Evolutionary conservation across 2,888 invertebrate species (phyloP), one percentile per base, ranked within the genome.

Genomic region (Cephus sareptanus): DNA sequence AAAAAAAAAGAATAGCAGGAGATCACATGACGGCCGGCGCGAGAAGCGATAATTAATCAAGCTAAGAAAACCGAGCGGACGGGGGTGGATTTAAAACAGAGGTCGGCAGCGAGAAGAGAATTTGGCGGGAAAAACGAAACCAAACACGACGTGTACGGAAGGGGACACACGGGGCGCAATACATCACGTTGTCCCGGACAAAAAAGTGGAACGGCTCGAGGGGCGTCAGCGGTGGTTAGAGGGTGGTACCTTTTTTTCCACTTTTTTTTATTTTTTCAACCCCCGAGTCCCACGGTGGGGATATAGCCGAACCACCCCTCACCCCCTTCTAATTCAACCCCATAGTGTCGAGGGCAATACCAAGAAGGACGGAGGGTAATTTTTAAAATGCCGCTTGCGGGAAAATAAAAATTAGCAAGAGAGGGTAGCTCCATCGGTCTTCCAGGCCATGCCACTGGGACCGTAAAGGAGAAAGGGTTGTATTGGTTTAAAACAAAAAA

Each of bases 111-210:
- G 73, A 87, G 82, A 83, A 83, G 86, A 82, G 85, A 89, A 88
- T 90, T 89, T 89, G 89, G 90, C 90, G 91, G 89, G 90, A 89
- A 90, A 90, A 89, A 88, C 87, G 87, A 87, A 88, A 87, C 88
- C 86, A 87, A 89, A 90, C 86, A 88, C 85, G 83, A 76, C 30
- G 71, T n/a, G 74, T 76, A 84, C 83, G 85, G 84, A 83, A 84
- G 85, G 86, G 85, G 86, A 86, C 85, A 85, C 71, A 31, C 87
- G 84, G 85, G 84, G 82, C 81, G 88, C 88, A 83, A 90, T 90
- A 88, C 87, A 90, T 91, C 89, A 90, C 87, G 85, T 87, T 86
- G 88, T 87, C 87, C 85, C 85, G 79, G 84, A 80, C 75, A 80
- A 79, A 81, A 79, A 74, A 74, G 34, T 81, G 74, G 79, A 81